Percentiles rank a stretch among this genome's conserved stretches.
Conservation (phyloP, 1,140 invertebrate genomes). For the Sminthurinus signatus region DNA sequence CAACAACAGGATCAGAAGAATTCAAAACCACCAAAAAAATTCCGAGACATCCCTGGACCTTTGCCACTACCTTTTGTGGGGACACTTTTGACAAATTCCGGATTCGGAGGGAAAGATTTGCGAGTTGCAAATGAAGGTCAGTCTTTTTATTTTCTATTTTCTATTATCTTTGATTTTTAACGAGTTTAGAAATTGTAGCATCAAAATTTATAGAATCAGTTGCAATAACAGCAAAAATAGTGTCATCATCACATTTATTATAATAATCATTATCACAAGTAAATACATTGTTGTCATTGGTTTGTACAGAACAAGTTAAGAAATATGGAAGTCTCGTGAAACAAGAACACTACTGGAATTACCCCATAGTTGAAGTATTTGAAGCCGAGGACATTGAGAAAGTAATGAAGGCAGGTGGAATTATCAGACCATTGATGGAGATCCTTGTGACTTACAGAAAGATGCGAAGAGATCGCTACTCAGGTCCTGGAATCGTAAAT, state of each 20-base stretch:
- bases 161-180: no score
- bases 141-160: no score
- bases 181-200: no score
- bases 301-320: constrained; percentile 55
- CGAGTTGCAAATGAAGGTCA: constrained; percentile 23
- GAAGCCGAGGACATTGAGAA: constrained; percentile 68
- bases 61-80: constrained; percentile 31
- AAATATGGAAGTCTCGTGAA: constrained; percentile 68
- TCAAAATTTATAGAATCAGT: no score
- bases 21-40: not conserved
- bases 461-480: constrained; percentile 67
- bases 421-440: constrained; percentile 73
- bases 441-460: constrained; percentile 68
- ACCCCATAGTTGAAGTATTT: constrained; percentile 67
- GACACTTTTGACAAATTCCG: constrained; percentile 9
- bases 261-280: no score
- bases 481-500: constrained; percentile 70
- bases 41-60: constrained; percentile 31
- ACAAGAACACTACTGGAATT: constrained; percentile 67
- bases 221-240: not conserved
- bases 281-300: no score
- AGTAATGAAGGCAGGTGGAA: constrained; percentile 61
- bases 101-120: constrained; percentile 10
- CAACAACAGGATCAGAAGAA: not conserved
- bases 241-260: not conserved